Evolutionary conservation across 1,140 invertebrate species (phyloP), one percentile per base, ranked within the genome.

Genomic region (Drosophila nigrodunni): DNA sequence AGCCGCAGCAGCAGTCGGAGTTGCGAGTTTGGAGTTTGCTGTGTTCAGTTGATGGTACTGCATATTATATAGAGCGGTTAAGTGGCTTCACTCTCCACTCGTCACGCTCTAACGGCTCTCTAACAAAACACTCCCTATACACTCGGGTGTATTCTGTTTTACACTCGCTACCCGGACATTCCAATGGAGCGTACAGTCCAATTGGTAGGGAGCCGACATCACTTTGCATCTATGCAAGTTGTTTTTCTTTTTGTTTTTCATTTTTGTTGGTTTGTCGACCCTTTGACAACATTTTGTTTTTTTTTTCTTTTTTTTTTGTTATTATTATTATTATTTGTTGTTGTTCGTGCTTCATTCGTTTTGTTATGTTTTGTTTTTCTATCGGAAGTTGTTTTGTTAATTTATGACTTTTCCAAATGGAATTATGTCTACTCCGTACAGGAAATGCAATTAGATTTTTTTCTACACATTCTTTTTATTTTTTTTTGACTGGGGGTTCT

Each of bases 361-460:
- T 62, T 70, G 52, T 54, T 47, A 54, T 34, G 37, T 49, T 72
- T 61, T 69, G 35, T 71, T 74, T 71, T 64, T 72, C 60, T 66
- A 76, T 76, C 74, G 74, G 74, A 76, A 76, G 74, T 76, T 76
- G 69, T 76, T 76, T 66, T 76, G 74, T 76, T 76, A 76, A 76
- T 76, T 76, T 76, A 76, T 76, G 74, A 72, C 60, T 76, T 72
- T 76, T 71, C 46, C 68, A 72, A 76, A 76, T 72, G 73, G 44
- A 71, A 76, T 76, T 76, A 76, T 76, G 61, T 73, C 13, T 72
- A 59, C 46, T 43, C 68, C 54, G 67, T 46, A 75, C 73, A 64
- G 74, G 74, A 76, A 76, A 76, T 76, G 74, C 74, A 76, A 76
- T 76, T 76, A 76, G 74, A 60, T 66, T 52, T 71, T 74, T 74